Base-by-base conservation (phyloP, 2,888 invertebrate genomes). In the Coremacera marginata region DNA sequence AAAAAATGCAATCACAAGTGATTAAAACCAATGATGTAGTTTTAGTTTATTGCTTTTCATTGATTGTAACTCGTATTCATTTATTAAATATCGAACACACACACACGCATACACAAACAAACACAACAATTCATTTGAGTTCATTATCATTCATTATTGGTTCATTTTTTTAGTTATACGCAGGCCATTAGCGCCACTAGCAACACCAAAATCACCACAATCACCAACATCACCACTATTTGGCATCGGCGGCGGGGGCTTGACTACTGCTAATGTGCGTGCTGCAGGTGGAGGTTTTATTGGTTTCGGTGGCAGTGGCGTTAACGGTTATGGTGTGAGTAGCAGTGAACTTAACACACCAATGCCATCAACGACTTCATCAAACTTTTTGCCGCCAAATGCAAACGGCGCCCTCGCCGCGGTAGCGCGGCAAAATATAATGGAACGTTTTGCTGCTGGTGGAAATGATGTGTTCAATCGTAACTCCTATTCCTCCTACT, bases 171-270 rank as follows among this genome's bases (percentile, higher is more conserved):
- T 89, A 89, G 89, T 88, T 87, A 88, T 89, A 86, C 88, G 89
- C 85, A 94, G 94, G 90, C 94, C 94, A 73, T 93, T 93, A 0
- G 91, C 93, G 44, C 44, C 44, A 44, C 83, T 25, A 63, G 27
- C 63, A n/a, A 25, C 81, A 79, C 55, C 55, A 77, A 78, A 75
- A 79, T 74, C 77, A 80, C 77, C 76, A 79, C 79, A 80, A 79
- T 77, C 78, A 79, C 73, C 79, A 82, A 76, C 80, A 79, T 80
- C 84, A 83, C 79, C 84, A 77, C 83, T 84, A 77, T 83, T 83
- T 82, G 87, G 87, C 85, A 84, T 82, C 82, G 83, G 84, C 82
- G 82, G 81, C 75, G 84, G 83, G 79, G 80, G 73, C 78, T 80
- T 75, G 77, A 79, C 79, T 82, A 75, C 79, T 77, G 75, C 78